Base-by-base conservation (phyloP, 2,888 invertebrate genomes). In the Lingula anatina region DNA sequence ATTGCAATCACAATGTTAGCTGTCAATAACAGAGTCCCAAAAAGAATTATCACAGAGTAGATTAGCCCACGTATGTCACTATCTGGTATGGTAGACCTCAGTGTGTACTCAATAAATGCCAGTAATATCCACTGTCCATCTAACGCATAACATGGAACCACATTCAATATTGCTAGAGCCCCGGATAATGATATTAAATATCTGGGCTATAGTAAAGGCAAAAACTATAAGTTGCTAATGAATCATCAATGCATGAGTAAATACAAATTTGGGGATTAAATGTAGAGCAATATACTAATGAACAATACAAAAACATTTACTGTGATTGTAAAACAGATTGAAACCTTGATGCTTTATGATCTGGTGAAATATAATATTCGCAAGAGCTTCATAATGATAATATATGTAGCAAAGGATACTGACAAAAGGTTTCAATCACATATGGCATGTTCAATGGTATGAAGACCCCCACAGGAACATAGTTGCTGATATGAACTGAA, bases 91-190 rank as follows among this genome's bases (percentile, higher is more conserved):
- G 61, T 59, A 2, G 65, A 63, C 1, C 66, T 59, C 12, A 75
- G 56, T 7, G 57, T 55, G 15, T 71, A 61, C 52, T 77, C 77
- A 9, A 79, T 67, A 38, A 79, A 65, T 7, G 77, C 76, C 44
- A 84, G 83, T 41, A 86, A 83, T 63, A 96, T 93, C 75, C 89
- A 87, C 70, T 95, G 89, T 0, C 96, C 96, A 77, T 97, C 96
- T 70, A 94, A 86, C 54, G 87, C 89, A 72, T 90, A 88, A 75
- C 94, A 93, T 0, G 96, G 96, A 51, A 96, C 83, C 5, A 92
- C 84, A 80, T 97, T 97, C 26, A 96, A 79, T 57, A 95, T 81
- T 9, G 88, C 94, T 65, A 96, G 81, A 0, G 95, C 96, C 64
- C 89, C 84, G 15, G 95, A 95, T 45, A 77, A 59, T 23, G 76